Percentiles rank a stretch among this genome's conserved stretches.
Evolutionary conservation across 2,888 invertebrate genomes (phyloP).

Genomic region (Acrobeloides nanus): DNA sequence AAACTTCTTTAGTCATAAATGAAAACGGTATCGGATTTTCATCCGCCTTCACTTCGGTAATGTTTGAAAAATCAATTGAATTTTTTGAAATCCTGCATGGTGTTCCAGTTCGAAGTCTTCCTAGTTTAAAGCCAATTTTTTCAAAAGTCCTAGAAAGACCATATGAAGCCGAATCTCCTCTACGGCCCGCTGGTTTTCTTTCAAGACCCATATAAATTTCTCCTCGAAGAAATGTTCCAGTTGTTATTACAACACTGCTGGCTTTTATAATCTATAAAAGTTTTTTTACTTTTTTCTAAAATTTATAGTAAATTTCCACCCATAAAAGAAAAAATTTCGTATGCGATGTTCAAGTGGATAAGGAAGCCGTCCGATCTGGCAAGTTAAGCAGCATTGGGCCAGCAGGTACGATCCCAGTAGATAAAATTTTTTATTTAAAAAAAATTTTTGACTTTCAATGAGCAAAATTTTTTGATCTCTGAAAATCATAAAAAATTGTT

Average conservation of each 20-base stretch:
- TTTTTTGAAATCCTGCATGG: conserved; percentile 69
- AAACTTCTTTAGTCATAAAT: conserved; percentile 54
- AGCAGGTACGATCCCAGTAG: too few relatives aligned
- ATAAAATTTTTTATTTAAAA: too few relatives aligned
- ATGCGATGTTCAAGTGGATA: too few relatives aligned
- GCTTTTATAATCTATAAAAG: conserved; percentile 51
- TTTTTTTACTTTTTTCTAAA: too few relatives aligned
- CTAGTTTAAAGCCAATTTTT: conserved; percentile 68
- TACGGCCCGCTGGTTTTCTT: conserved; percentile 66
- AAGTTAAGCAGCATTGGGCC: too few relatives aligned
- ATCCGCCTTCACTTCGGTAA: conserved; percentile 16
- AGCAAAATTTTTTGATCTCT: conserved; percentile 48
- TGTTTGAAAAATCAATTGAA: conserved; percentile 44
- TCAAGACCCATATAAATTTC: conserved; percentile 75
- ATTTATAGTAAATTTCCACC: conserved; percentile 6
- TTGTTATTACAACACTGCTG: conserved; percentile 71
- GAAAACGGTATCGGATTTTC: conserved; percentile 53
- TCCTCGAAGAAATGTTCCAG: conserved; percentile 79
- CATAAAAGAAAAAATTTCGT: too few relatives aligned
- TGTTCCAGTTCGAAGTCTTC: conserved; percentile 75
- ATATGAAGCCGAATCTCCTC: conserved; percentile 59
- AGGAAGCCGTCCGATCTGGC: too few relatives aligned
- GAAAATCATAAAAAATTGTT: not conserved
- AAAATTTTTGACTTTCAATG: too few relatives aligned
- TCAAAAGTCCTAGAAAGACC: conserved; percentile 69